phyloP scores from a whole-genome alignment of 2,888 invertebrate species.

The Lymantria monacha region DNA sequence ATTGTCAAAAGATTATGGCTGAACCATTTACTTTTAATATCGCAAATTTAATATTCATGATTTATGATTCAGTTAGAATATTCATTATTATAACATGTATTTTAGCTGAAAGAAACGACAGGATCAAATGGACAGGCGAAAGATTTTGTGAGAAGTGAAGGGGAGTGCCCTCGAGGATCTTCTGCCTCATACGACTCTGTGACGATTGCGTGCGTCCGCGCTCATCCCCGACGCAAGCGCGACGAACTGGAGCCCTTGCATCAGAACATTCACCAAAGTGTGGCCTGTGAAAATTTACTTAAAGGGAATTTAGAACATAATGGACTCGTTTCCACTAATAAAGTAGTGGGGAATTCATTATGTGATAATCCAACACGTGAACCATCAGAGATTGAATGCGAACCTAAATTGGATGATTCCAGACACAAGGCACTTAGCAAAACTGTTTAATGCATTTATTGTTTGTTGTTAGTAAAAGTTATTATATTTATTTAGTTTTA shows the following conservation, averaged over 20 bases:
- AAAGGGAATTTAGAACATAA: not conserved
- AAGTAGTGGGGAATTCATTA: not conserved
- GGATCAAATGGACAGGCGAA: slow-evolving; percentile 28
- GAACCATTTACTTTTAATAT: too few species aligned
- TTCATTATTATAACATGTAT: too few species aligned
- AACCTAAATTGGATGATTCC: not conserved
- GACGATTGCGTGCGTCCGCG: slow-evolving; percentile 45
- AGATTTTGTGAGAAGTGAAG: slow-evolving; percentile 35
- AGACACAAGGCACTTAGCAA: not conserved
- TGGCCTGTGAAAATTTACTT: not conserved
- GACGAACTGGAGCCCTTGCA: slow-evolving; percentile 13
- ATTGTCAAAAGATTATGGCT: too few species aligned
- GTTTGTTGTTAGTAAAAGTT: not conserved
- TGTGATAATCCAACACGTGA: not conserved
- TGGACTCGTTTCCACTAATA: not conserved
- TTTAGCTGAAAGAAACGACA: slow-evolving; percentile 41
- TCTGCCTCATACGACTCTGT: slow-evolving; percentile 38
- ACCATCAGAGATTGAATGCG: not conserved
- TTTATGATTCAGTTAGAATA: too few species aligned
- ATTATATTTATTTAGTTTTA: not conserved
- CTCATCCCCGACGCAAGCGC: slow-evolving; percentile 42
- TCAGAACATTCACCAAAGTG: not conserved
- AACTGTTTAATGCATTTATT: not conserved
- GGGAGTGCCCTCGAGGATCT: slow-evolving; percentile 18
- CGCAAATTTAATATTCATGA: too few species aligned